Percentiles rank a stretch among this genome's conserved stretches.
These are phyloP conservation scores for Kuschelorhynchus macadamiae DNA, from an alignment of 2,888 invertebrate species.

Conservation along the genomic window DNA sequence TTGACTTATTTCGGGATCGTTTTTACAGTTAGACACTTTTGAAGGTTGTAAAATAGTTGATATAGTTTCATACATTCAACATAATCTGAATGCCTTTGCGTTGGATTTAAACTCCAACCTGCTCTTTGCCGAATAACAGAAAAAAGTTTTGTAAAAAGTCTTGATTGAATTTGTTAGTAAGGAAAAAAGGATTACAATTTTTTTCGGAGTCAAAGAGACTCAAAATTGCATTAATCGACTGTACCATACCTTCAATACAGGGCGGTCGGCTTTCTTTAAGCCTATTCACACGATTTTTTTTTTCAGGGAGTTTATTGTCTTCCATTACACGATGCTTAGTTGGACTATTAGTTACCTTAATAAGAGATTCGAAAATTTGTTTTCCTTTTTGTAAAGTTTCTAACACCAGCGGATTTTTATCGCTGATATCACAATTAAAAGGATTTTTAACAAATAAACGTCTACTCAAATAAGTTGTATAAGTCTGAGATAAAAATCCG, in stretches of 20 bases:
- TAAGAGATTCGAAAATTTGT: too few species aligned
- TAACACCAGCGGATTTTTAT: too few species aligned
- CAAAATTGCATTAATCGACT: constrained; percentile 2
- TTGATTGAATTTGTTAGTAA: constrained; percentile 1
- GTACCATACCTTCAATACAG: constrained; percentile 1
- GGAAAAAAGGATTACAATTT: constrained; percentile 2
- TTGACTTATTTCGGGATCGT: constrained; percentile 4
- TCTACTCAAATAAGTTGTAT: too few species aligned
- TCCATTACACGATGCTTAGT: not conserved
- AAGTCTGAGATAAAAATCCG: too few species aligned
- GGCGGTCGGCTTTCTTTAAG: too few species aligned
- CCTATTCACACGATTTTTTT: too few species aligned
- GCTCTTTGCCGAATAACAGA: too few species aligned
- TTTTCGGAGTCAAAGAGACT: not conserved
- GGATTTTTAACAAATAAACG: too few species aligned
- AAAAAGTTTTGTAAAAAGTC: constrained; percentile 1
- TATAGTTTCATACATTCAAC: not conserved
- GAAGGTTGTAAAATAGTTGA: constrained; percentile 6
- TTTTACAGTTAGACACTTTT: constrained; percentile 4
- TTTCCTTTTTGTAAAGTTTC: too few species aligned
- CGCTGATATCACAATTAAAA: too few species aligned
- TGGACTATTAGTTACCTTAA: too few species aligned
- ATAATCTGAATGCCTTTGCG: not conserved
- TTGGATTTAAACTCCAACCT: too few species aligned
- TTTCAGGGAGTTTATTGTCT: not conserved